Evolutionary conservation across 2,113 vertebrate species (phyloP), one percentile per base, ranked within the genome.

Genomic region (Mirza zaza): DNA sequence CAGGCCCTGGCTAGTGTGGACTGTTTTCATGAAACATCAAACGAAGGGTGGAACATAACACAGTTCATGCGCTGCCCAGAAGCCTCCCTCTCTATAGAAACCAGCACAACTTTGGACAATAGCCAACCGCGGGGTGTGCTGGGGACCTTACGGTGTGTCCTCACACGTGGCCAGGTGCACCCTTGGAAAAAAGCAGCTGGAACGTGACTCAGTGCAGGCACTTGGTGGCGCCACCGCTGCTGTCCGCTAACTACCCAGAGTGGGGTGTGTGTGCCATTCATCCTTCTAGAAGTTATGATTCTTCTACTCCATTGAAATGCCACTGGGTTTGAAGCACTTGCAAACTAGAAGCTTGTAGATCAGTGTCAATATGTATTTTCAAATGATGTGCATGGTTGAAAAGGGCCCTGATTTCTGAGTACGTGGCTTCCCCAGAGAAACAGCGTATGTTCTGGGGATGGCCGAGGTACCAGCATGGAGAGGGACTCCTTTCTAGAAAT

Each of bases 341-440:
- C 11, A 57, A 90, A 93, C 61, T 42, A 57, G 34, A 50, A 89
- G 39, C 91, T 85, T 96, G 45, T 25, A 8, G 77, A 96, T 97
- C 87, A 90, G 57, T 57, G 93, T 98, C 94, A 87, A 25, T 96
- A 83, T 96, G 79, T 65, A 65, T 97, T 92, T 89, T 94, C 95
- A 82, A 96, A 52, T 93, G 94, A 89, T 96, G 91, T 84, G 96
- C 90, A 81, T 79, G 6, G 84, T 80, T 97, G 95, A 82, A 87
- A 96, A 92, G 63, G 81, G 90, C 52, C 73, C 8, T 75, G 52
- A 88, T 95, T 92, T 95, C 87, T 94, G 55, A 73, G 96, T n/a
- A 71, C 61, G 27, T 96, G 77, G 39, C 97, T 97, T 96, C 39
- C 36, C 79, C 75, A 71, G 84, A 94, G 91, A 93, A 80, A 85